Evolutionary conservation across 2,888 invertebrate genomes (phyloP).

Genomic region (Habroteleia sp.): DNA sequence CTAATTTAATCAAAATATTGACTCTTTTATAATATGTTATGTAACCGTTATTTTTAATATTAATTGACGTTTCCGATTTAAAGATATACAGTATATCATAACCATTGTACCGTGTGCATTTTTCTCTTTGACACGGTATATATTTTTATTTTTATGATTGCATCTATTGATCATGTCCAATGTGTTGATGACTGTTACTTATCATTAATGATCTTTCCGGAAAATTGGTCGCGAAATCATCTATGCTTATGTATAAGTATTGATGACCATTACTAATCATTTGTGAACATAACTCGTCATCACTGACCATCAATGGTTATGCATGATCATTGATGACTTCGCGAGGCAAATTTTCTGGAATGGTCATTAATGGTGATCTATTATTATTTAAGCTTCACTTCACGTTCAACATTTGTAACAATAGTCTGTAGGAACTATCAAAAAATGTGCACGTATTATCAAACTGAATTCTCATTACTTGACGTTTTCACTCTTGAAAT

Average conservation of each 20-base stretch:
- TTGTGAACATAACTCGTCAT: conserved; percentile 55
- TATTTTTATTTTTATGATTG: conserved; percentile 17
- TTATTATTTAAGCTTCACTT: conserved; percentile 14
- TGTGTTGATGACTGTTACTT: conserved; percentile 45
- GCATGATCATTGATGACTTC: conserved; percentile 54
- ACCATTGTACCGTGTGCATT: too few relatives aligned
- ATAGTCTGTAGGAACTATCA: too few relatives aligned
- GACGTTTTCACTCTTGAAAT: too few relatives aligned
- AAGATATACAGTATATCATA: too few relatives aligned
- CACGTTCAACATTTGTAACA: too few relatives aligned
- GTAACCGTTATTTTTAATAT: conserved; percentile 10
- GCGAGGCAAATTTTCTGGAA: conserved; percentile 51
- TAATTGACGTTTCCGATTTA: conserved; percentile 32
- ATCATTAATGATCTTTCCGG: conserved; percentile 49
- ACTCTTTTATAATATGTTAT: conserved; percentile 8
- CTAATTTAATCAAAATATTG: conserved; percentile 17
- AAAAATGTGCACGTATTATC: too few relatives aligned
- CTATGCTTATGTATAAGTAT: conserved; percentile 46
- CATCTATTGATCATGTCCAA: background rate
- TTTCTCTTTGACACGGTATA: too few relatives aligned
- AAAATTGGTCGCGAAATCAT: conserved; percentile 54
- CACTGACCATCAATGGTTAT: conserved; percentile 47
- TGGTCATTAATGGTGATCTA: conserved; percentile 29
- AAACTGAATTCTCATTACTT: too few relatives aligned
- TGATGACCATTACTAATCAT: conserved; percentile 51